Conservation (phyloP, 2,113 vertebrate species). For the Amphilophus citrinellus region DNA sequence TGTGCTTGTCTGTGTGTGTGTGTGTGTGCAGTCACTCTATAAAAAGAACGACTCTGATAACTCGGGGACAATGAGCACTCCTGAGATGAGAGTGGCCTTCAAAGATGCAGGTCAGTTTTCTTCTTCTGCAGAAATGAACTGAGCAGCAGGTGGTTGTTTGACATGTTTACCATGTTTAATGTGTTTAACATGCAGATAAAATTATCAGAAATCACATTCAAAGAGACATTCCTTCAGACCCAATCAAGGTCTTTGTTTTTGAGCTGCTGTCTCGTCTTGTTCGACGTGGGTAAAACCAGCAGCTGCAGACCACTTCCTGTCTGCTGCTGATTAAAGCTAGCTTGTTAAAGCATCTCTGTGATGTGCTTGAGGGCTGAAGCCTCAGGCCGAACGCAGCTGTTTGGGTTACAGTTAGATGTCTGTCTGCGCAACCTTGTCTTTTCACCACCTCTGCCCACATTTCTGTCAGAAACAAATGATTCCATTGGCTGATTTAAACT, state of each 20-base stretch:
- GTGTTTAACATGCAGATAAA: too few species aligned
- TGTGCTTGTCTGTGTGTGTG: background rate
- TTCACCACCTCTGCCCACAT: background rate
- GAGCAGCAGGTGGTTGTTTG: background rate
- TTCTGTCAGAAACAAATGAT: too few species aligned
- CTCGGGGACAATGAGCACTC: conserved; percentile 78
- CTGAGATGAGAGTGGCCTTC: conserved; percentile 78
- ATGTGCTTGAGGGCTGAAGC: background rate
- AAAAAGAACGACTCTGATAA: conserved; percentile 73
- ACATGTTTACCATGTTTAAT: background rate
- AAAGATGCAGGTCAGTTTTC: conserved; percentile 71
- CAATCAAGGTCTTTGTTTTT: background rate
- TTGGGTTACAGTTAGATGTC: background rate
- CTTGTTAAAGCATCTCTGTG: background rate
- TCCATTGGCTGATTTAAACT: background rate
- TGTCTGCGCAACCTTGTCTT: background rate
- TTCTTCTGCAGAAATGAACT: background rate
- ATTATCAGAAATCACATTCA: background rate
- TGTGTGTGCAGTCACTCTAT: conserved; percentile 66
- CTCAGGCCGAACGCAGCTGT: background rate
- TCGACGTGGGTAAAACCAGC: background rate
- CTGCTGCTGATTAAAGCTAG: background rate
- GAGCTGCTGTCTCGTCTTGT: background rate
- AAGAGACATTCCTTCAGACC: background rate
- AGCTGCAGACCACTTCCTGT: background rate